Conservation (phyloP, 1,140 invertebrate species). For the Aricia agestis region DNA sequence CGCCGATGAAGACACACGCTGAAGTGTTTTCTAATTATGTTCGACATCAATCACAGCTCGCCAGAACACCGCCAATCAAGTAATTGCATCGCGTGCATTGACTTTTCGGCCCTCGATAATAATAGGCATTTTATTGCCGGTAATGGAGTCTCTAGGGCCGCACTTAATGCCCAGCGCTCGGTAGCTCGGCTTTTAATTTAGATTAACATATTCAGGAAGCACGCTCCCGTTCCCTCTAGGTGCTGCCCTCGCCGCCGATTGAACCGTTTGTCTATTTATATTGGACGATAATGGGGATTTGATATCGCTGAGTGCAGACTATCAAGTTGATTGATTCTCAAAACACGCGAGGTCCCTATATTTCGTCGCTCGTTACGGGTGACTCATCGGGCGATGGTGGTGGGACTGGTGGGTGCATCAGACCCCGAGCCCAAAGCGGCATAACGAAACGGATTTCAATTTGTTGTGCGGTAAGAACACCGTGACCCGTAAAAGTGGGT, state of each 20-base stretch:
- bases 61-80: constrained; percentile 73
- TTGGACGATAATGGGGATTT: constrained; percentile 50
- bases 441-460: constrained; percentile 70
- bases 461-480: constrained; percentile 46
- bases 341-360: constrained; percentile 48
- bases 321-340: constrained; percentile 61
- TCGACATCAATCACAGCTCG: constrained; percentile 67
- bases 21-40: constrained; percentile 75
- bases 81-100: constrained; percentile 75
- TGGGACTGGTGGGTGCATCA: neutral
- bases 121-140: constrained; percentile 74
- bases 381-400: constrained; percentile 9
- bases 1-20: constrained; percentile 68
- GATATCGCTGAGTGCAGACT: constrained; percentile 57
- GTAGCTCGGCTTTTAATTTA: constrained; percentile 65
- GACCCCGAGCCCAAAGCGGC: constrained; percentile 21
- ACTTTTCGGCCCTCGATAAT: constrained; percentile 75
- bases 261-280: constrained; percentile 51
- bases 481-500: constrained; percentile 59
- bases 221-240: constrained; percentile 29
- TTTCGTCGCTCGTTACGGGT: constrained; percentile 24
- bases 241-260: constrained; percentile 55
- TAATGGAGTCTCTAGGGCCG: constrained; percentile 74
- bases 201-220: constrained; percentile 66
- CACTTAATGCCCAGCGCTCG: constrained; percentile 59